Evolutionary conservation across 2,797 vertebrate species (phyloP), one percentile per base, ranked within the genome.

Genomic region (Neomorphus geoffroyi): DNA sequence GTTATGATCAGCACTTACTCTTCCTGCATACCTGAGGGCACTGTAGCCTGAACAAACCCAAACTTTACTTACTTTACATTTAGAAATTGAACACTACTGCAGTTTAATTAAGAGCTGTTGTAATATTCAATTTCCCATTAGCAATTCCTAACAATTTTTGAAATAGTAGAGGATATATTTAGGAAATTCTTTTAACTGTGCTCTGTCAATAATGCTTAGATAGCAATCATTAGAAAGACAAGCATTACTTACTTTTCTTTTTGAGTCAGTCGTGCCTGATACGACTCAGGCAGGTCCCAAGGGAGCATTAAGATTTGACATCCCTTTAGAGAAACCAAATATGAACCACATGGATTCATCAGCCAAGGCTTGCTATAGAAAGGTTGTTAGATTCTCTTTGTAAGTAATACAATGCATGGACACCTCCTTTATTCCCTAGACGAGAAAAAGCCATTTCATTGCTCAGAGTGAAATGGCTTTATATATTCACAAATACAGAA

Each of bases 141-240:
- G 89, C 66, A 93, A 64, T 92, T 96, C 37, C 51, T 88, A 95
- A 87, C 60, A 33, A 75, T 88, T 90, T 91, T 75, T 93, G 2
- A 83, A 74, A 96, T 86, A 95, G 89, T 66, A 89, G 54, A 89
- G 57, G 81, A 96, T 73, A 91, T 69, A 94, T 87, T 88, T 90
- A 97, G 96, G 97, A 97, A 97, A 96, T 96, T 94, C 92, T 96
- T 97, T 86, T 88, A 96, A 94, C 88, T 90, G 86, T 86, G 92
- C 89, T 56, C 50, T 67, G 57, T 84, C 70, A 64, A 93, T 96
- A 98, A 96, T 13, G 23, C 86, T 95, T 80, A 81, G 69, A 95
- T 50, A 83, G 48, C 18, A 93, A 90, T 71, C 64, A 91, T 80
- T 74, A 81, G 77, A 79, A 94, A 96, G 72, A 86, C 95, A 97